Evolutionary conservation across 2,113 vertebrate genomes (phyloP).

Genomic region (Mixornis gularis): DNA sequence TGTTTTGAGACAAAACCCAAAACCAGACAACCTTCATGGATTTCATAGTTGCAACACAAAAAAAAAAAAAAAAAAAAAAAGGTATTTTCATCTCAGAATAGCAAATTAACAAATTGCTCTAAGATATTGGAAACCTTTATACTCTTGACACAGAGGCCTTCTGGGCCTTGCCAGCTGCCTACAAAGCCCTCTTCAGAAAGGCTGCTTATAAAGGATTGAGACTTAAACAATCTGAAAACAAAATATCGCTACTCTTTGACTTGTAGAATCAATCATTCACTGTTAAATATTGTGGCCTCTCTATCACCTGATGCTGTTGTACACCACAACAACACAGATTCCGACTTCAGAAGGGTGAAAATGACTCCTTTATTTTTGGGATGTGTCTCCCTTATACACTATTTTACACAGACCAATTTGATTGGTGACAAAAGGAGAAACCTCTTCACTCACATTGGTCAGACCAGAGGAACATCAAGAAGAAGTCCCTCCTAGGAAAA

Average conservation of each 20-base stretch:
- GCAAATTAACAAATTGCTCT: neutral
- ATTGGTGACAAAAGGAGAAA: no score
- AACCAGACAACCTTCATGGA: neutral
- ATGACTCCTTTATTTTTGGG: no score
- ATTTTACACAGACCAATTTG: no score
- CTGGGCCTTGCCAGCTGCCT: neutral
- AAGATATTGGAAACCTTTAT: neutral
- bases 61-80: accelerated
- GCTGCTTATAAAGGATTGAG: neutral
- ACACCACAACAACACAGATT: no score
- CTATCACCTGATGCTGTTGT: neutral
- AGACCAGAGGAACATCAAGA: no score
- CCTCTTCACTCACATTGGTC: no score
- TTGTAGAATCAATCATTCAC: neutral
- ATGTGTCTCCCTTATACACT: no score
- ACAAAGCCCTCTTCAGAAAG: neutral
- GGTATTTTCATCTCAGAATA: neutral
- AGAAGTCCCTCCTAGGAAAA: no score
- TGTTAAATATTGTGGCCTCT: neutral
- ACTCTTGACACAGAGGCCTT: neutral
- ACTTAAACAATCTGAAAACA: neutral
- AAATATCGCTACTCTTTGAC: neutral
- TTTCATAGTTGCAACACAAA: neutral
- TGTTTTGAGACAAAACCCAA: neutral
- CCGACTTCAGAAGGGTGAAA: no score